These are phyloP conservation scores for Scolanthus callimorphus DNA, from an alignment of 92 coral and sea anemone species.

Conservation along the genomic window DNA sequence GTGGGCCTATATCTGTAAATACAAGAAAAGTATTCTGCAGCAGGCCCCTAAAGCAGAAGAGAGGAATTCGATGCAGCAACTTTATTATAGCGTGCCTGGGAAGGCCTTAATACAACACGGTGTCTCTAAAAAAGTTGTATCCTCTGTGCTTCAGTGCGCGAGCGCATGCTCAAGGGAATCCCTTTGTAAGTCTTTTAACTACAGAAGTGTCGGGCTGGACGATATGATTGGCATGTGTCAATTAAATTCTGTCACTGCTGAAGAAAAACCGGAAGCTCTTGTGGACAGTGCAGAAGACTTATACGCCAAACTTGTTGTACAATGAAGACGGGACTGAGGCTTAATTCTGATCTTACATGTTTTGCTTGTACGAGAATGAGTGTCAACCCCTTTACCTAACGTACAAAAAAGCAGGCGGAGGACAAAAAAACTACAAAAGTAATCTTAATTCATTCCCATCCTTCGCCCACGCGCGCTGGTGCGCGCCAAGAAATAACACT, in stretches of 20 bases:
- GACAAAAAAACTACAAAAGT: too few species aligned
- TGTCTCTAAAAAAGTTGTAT: neutral
- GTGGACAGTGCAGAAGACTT: conserved; percentile 1
- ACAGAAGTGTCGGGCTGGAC: neutral
- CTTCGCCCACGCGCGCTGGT: too few species aligned
- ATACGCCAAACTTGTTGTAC: conserved; percentile 18
- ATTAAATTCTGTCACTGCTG: conserved; percentile 10
- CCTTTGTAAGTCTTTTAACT: conserved; percentile 17
- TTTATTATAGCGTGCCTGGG: conserved; percentile 1
- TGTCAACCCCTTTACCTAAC: too few species aligned
- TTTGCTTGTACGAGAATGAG: too few species aligned
- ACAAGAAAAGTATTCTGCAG: neutral
- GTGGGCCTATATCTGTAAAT: conserved; percentile 3
- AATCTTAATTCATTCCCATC: too few species aligned
- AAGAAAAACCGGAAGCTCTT: conserved; percentile 19
- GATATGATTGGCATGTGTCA: neutral
- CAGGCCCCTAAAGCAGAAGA: neutral
- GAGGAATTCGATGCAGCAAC: conserved; percentile 8
- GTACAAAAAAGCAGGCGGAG: too few species aligned
- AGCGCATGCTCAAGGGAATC: conserved; percentile 3
- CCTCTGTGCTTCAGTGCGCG: conserved; percentile 18
- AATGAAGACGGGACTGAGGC: too few species aligned
- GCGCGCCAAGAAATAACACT: too few species aligned
- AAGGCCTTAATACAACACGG: conserved; percentile 15
- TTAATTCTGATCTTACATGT: too few species aligned